These are phyloP conservation scores for Rhombomys opimus DNA, from an alignment of 2,113 vertebrate genomes.

Conservation along the genomic window DNA sequence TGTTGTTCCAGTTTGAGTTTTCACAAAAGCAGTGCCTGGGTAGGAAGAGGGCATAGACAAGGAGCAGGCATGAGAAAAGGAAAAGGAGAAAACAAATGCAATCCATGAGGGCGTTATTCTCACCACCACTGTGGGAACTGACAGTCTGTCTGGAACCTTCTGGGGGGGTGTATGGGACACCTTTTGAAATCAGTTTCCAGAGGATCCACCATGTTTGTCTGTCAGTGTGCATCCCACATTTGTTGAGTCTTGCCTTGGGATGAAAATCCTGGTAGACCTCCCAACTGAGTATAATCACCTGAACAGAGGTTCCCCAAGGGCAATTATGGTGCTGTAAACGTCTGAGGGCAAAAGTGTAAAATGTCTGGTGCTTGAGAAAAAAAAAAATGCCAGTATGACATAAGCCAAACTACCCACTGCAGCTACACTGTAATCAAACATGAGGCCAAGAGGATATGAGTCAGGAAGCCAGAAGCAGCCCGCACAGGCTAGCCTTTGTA, in stretches of 20 bases:
- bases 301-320: neutral
- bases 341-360: slow-evolving; percentile 33
- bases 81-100: neutral
- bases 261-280: neutral
- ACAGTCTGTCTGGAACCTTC: neutral
- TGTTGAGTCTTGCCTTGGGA: neutral
- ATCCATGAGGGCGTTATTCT: neutral
- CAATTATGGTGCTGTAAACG: slow-evolving; percentile 2
- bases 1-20: neutral
- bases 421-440: slow-evolving; percentile 52
- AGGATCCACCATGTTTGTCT: neutral
- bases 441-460: slow-evolving; percentile 48
- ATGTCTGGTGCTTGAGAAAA: slow-evolving; percentile 16
- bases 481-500: slow-evolving; percentile 8
- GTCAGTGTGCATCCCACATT: neutral
- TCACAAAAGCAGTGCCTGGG: neutral
- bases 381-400: neutral
- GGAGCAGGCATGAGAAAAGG: neutral
- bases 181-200: neutral
- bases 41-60: neutral
- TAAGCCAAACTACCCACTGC: slow-evolving; percentile 21
- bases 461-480: slow-evolving; percentile 36
- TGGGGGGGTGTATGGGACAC: neutral
- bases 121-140: neutral
- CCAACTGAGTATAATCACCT: neutral